Conservation (phyloP, 2,797 vertebrate genomes). For the Taeniopygia guttata region DNA sequence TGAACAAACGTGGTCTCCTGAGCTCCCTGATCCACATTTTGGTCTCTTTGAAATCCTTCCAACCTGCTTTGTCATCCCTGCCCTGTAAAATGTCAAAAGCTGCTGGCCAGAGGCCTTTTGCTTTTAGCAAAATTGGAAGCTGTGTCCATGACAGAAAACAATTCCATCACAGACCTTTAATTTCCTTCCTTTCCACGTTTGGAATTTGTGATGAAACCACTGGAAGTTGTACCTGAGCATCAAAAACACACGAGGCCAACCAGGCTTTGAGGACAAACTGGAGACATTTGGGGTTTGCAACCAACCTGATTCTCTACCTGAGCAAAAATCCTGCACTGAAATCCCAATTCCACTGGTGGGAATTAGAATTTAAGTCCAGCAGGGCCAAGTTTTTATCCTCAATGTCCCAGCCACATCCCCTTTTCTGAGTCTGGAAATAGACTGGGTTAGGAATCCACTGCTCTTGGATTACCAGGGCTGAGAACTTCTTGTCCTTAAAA, state of each 20-base stretch:
- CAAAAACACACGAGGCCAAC: not conserved
- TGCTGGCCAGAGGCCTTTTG: no score
- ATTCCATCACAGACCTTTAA: not conserved
- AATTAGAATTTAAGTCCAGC: not conserved
- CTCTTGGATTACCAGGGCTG: not conserved
- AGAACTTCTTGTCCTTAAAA: not conserved
- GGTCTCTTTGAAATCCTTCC: no score
- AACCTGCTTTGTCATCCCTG: no score
- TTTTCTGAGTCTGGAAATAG: not conserved
- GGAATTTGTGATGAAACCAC: not conserved
- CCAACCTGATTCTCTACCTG: not conserved
- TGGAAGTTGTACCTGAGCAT: not conserved
- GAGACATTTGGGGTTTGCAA: not conserved
- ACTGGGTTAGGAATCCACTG: not conserved
- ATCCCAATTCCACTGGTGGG: rapidly evolving
- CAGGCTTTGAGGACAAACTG: not conserved
- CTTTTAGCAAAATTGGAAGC: no score
- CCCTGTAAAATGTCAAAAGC: no score
- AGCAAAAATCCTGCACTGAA: not conserved
- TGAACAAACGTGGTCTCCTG: no score
- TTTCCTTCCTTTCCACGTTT: not conserved
- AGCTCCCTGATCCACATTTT: no score
- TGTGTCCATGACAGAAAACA: slow-evolving; percentile 36
- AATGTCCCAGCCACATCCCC: not conserved
- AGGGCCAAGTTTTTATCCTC: not conserved